Evolutionary conservation across 2,113 vertebrate genomes (phyloP).

Genomic region (Hirundichthys speculiger): DNA sequence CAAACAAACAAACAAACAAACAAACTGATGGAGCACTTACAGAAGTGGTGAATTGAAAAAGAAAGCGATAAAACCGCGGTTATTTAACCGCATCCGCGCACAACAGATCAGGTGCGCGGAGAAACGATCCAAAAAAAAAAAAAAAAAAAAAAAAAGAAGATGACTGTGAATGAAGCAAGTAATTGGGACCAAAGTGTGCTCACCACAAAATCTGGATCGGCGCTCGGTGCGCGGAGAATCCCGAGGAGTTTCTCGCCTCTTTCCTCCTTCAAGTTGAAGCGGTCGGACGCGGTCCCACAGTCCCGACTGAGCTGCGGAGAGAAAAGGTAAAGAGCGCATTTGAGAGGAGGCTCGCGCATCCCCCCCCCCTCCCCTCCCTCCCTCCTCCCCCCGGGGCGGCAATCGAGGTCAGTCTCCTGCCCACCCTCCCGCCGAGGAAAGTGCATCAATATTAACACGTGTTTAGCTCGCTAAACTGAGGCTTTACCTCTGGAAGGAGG

Average conservation of each 20-base stretch:
- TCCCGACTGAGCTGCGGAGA: slow-evolving; percentile 66
- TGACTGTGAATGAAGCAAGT: neutral
- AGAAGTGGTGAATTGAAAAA: neutral
- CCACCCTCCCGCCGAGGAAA: slow-evolving; percentile 40
- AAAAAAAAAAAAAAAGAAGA: neutral
- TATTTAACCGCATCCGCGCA: neutral
- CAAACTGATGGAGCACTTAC: slow-evolving; percentile 3
- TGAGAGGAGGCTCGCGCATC: slow-evolving; percentile 16
- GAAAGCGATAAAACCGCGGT: neutral
- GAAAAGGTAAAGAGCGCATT: slow-evolving; percentile 36
- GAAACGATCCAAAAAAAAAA: neutral
- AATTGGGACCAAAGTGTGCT: slow-evolving; percentile 43
- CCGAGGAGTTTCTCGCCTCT: slow-evolving; percentile 76
- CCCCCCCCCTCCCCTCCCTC: slow-evolving; percentile 15
- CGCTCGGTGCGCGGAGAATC: slow-evolving; percentile 76
- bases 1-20: neutral
- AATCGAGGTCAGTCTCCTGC: slow-evolving; percentile 62
- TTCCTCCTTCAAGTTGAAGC: slow-evolving; percentile 78
- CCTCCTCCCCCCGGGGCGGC: slow-evolving; percentile 42
- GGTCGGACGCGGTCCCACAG: slow-evolving; percentile 64
- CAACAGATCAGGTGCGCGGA: slow-evolving; percentile 14
- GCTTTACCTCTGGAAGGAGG: slow-evolving; percentile 56
- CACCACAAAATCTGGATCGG: slow-evolving; percentile 59
- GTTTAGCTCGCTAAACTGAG: slow-evolving; percentile 43
- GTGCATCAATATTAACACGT: slow-evolving; percentile 63